Evolutionary conservation across 2,797 vertebrate species (phyloP).

Genomic region (Sylvia borin): DNA sequence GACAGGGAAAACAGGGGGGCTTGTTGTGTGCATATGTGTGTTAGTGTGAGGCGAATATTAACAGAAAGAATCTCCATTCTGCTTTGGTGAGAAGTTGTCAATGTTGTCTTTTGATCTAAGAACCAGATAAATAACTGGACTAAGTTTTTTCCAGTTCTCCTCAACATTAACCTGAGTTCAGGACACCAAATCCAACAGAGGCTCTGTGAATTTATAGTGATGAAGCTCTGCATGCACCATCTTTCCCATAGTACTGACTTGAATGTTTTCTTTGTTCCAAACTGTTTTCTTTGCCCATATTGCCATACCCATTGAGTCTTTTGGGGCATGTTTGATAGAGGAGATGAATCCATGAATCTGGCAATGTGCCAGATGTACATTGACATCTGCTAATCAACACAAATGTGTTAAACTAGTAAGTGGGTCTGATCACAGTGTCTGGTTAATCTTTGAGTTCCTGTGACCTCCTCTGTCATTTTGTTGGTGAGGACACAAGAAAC

Average conservation of each 20-base stretch:
- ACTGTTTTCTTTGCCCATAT: background rate
- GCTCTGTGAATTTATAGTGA: background rate
- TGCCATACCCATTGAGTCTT: background rate
- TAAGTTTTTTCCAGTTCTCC: background rate
- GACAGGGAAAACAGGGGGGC: background rate
- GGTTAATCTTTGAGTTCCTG: background rate
- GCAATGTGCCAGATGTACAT: background rate
- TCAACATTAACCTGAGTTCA: background rate
- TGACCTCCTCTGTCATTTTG: background rate
- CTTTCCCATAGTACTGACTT: background rate
- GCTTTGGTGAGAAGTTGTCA: background rate
- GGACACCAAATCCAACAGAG: background rate
- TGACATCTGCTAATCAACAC: background rate
- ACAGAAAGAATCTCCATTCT: background rate
- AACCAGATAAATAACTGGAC: background rate
- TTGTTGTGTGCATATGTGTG: fast-evolving
- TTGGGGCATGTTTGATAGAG: fast-evolving
- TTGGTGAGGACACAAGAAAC: background rate
- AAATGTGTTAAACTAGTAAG: background rate
- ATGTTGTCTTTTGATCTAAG: background rate
- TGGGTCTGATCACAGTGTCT: background rate
- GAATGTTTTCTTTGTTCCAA: background rate
- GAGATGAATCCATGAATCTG: background rate
- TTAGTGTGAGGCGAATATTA: background rate
- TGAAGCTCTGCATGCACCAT: background rate